Conservation (phyloP, 2,113 vertebrate genomes). For the Cinclus cinclus region DNA sequence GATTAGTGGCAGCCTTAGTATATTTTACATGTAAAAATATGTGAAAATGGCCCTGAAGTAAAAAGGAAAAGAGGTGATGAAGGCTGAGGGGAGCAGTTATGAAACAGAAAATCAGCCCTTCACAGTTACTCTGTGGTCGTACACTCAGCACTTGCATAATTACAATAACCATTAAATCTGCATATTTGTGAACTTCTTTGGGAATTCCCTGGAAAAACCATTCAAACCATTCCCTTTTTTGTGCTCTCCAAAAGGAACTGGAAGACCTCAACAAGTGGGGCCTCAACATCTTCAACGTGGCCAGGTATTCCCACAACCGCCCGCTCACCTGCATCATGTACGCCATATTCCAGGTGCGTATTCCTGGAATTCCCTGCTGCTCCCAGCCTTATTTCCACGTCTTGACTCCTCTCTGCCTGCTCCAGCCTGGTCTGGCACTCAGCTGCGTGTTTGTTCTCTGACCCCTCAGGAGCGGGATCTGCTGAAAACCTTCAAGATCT, state of each 20-base stretch:
- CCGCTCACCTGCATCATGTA: slow-evolving; percentile 97
- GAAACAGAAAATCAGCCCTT: not conserved
- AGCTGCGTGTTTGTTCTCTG: not conserved
- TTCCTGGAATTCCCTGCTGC: not conserved
- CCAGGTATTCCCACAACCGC: slow-evolving; percentile 90
- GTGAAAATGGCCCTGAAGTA: not conserved
- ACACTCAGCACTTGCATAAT: not conserved
- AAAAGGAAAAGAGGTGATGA: not conserved
- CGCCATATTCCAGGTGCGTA: slow-evolving; percentile 78
- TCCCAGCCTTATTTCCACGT: accelerated
- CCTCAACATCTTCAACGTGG: slow-evolving; percentile 93
- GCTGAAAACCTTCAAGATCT: slow-evolving; percentile 95
- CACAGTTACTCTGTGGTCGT: not conserved
- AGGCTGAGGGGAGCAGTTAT: not conserved
- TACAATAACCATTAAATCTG: not conserved
- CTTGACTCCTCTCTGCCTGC: accelerated
- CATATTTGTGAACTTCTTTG: not conserved
- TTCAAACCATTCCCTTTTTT: not conserved
- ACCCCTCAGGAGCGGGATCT: slow-evolving; percentile 89
- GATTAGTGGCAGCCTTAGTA: not conserved
- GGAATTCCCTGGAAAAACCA: not conserved
- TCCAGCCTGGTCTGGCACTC: accelerated
- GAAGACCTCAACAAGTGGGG: slow-evolving; percentile 98
- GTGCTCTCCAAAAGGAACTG: slow-evolving; percentile 80
- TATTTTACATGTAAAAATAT: not conserved